Base-by-base conservation (phyloP, 2,888 invertebrate species). In the Patella ulyssiponensis region DNA sequence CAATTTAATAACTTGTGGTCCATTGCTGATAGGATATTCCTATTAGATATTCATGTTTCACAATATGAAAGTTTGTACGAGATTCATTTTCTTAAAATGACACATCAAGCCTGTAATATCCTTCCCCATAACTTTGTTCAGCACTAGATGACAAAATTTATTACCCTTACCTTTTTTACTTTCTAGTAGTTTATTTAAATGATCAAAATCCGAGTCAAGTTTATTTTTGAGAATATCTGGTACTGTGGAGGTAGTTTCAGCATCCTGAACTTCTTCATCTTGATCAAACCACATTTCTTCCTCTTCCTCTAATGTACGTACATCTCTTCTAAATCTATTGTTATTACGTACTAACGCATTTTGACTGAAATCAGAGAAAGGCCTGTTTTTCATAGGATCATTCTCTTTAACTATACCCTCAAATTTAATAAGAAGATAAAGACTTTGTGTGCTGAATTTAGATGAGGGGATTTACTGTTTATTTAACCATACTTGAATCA, bases 201-300 rank as follows among this genome's bases (percentile, higher is more conserved):
- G 94, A 84, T 94, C 94, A 85, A 94, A 91, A 85, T 94, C 94
- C 17, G 93, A 92, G 83, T 94, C 94, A 76, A 94, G 88, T 88
- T 94, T 94, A 87, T 93, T 93, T 80, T 93, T 92, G 76, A 94
- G 90, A 80, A 93, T 92, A 86, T 94, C 94, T 79, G 88, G 84
- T 79, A 91, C 87, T 14, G 92, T 90, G 73, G 90, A 87, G 33
- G 90, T 87, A 44, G 85, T 82, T 56, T 90, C 90, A n/a, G 83
- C 82, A 71, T 91, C 91, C 51, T 91, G 90, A 33, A 86, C 81
- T 12, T 91, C 91, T 91, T 98, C 98, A 84, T 98, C 98, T 88
- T 98, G 97, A 91, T 98, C 97, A 92, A 98, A 98, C 98, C 98
- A 99, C 95, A 98, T 96, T 93, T 98, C 98, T 90, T 99, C 98